Percentiles rank a stretch among this genome's conserved stretches.
These are phyloP conservation scores for Philopotamus ludificatus DNA, from an alignment of 1,140 invertebrate genomes.

Conservation along the genomic window DNA sequence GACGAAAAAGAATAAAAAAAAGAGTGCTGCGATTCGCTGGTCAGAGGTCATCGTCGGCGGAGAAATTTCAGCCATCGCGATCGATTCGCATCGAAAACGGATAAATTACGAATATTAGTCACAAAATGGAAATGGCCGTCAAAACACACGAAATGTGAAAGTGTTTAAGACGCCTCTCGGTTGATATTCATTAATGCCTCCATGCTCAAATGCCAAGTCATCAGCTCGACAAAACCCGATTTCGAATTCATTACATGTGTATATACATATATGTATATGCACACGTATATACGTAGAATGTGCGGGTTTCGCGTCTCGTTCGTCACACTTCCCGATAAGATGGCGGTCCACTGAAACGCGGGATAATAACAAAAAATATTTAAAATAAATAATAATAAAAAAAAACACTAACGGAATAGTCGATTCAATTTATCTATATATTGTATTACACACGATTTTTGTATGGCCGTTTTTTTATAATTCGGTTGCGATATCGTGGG, in stretches of 20 bases:
- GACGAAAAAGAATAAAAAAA: background rate
- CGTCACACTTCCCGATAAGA: background rate
- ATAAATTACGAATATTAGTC: background rate
- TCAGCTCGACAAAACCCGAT: constrained; percentile 5
- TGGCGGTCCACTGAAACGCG: no score
- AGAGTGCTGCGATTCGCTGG: constrained; percentile 10
- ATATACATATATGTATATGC: background rate
- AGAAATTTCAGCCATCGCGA: constrained; percentile 1
- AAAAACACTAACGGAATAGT: no score
- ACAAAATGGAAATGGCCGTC: background rate
- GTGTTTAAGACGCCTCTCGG: constrained; percentile 8
- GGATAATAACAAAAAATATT: no score
- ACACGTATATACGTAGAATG: background rate
- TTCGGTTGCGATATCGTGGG: no score
- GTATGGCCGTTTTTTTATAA: no score
- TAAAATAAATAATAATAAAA: no score
- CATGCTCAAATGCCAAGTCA: constrained; percentile 8
- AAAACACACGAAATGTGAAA: constrained; percentile 17
- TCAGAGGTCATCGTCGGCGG: background rate
- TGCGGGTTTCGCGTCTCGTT: background rate
- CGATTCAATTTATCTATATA: no score
- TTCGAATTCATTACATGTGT: constrained; percentile 7
- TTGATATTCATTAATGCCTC: constrained; percentile 6
- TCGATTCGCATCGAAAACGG: no score
- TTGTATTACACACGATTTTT: no score